Evolutionary conservation across 1,140 invertebrate genomes (phyloP), one percentile per base, ranked within the genome.

Genomic region (Oryzaephilus surinamensis): DNA sequence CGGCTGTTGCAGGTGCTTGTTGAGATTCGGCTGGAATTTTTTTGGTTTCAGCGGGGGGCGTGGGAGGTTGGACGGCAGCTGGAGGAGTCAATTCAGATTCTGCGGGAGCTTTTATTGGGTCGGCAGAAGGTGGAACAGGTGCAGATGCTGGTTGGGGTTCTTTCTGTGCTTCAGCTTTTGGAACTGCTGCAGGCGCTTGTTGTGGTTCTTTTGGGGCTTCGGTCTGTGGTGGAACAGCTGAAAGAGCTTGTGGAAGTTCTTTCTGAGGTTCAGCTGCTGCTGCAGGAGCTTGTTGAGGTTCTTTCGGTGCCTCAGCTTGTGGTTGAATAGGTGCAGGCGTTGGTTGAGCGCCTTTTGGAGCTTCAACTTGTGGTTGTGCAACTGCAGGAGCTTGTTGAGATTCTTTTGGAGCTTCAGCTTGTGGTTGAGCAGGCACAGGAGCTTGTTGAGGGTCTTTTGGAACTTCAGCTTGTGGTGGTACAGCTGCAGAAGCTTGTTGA

Each of bases 401-500:
- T 8, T 15, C 13, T 10, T 15, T 26, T 21, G 23, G 4, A 3
- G 33, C 26, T 35, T 6, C 30, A n/a, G 6, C 20, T 10, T 38
- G 32, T 13, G 41, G 37, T 33, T 30, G 43, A 30, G 14, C 37
- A 10, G 36, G 16, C 26, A 36, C 19, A 29, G 33, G 26, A 18
- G 36, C 23, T 32, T 36, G 38, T 12, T 21, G 23, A 23, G 45
- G 48, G 24, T 38, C 44, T 0, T 62, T 49, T 3, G 65, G 62
- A 7, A 59, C 60, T 32, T 59, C 37, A 23, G 38, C 28, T 13
- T 60, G 48, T 20, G 50, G 43, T 30, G 37, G 48, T 33, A 61
- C 53, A 24, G 57, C 45, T 41, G 60, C 57, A 55, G 63, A 58
- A 43, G 58, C 59, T 27, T 55, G 6, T 27, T 29, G 60, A 28